Base-by-base conservation (phyloP, 2,888 invertebrate species). In the Caenorhabditis sp. region DNA sequence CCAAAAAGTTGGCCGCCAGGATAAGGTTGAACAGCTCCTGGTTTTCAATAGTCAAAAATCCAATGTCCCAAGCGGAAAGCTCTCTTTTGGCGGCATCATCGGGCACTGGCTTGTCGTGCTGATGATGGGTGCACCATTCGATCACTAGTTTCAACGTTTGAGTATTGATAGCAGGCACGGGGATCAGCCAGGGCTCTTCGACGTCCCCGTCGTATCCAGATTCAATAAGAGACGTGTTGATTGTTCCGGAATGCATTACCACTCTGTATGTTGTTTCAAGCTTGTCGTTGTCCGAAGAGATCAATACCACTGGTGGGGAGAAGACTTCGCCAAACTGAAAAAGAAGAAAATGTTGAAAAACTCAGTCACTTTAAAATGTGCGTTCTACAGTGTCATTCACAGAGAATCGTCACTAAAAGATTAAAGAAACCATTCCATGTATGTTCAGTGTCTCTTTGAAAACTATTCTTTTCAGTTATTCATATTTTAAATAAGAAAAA, bases 1-100 rank as follows among this genome's bases (percentile, higher is more conserved):
- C 47, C 18, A 47, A 3, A 9, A 47, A 47, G 47, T 47, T 47
- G 2, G 47, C 47, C 2, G 47, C 47, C 18, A 47, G 47, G 9
- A 47, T 47, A 9, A 47, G 47, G 47, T 47, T 47, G 47, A 47
- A 47, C 2, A 47, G 47, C 47, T 47, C 47, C 47, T 47, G 47
- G 11, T 47, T 47, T n/a, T 47, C 47, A 9, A 47, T 47, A 2
- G n/a, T 11, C 47, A 47, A 18, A 18, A 47, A 47, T 2, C 18
- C 47, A 5, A 47, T 11, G 9, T 47, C 47, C 47, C 47, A 47
- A 2, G 47, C 18, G 2, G 4, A 3, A 2, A 47, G 4, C 6
- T 47, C 47, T 4, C 18, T n/a, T 4, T 47, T 47, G 47, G 47
- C 47, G 20, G 18, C 47, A 6, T 47, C 47, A n/a, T 47, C 47